A percentile compares a stretch with the other conserved stretches of the same genome.
Conservation (phyloP, 2,888 invertebrate genomes). For the Dryobota labecula region DNA sequence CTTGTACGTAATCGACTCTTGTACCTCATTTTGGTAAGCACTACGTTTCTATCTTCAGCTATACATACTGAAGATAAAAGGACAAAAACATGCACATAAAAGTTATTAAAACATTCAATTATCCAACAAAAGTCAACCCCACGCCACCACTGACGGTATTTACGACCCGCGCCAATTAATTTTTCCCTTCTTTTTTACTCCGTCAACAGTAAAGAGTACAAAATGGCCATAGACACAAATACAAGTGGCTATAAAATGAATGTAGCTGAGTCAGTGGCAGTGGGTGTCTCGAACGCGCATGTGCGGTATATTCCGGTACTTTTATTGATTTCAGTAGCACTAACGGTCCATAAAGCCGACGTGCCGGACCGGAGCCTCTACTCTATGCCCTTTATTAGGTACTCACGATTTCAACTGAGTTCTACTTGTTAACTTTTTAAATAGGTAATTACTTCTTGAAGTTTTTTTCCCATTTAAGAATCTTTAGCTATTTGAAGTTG, state of each 20-base stretch:
- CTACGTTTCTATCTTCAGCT: neutral
- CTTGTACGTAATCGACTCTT: constrained; percentile 25
- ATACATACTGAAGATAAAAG: neutral
- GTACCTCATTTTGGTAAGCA: neutral
- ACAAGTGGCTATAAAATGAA: constrained; percentile 90
- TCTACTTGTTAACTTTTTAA: constrained; percentile 88
- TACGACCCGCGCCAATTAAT: constrained; percentile 81
- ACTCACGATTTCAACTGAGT: constrained; percentile 86
- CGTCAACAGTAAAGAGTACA: constrained; percentile 87
- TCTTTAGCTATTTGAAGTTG: constrained; percentile 59
- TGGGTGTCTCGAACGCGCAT: constrained; percentile 85
- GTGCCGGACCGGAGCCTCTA: constrained; percentile 87
- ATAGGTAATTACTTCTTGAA: constrained; percentile 71
- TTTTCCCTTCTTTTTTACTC: constrained; percentile 80
- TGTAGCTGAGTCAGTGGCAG: constrained; percentile 89
- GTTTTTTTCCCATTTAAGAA: constrained; percentile 65
- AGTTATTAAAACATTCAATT: constrained; percentile 66
- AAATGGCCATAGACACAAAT: constrained; percentile 89
- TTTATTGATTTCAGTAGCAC: constrained; percentile 94
- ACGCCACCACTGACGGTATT: constrained; percentile 72
- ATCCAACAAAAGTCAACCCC: constrained; percentile 71
- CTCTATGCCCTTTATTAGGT: constrained; percentile 88
- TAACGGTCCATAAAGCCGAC: constrained; percentile 91
- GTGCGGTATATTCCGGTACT: constrained; percentile 91
- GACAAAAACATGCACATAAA: constrained; percentile 43